Evolutionary conservation across 1,140 invertebrate species (phyloP), one percentile per base, ranked within the genome.

Genomic region (Brachionus asplanchnoidis): DNA sequence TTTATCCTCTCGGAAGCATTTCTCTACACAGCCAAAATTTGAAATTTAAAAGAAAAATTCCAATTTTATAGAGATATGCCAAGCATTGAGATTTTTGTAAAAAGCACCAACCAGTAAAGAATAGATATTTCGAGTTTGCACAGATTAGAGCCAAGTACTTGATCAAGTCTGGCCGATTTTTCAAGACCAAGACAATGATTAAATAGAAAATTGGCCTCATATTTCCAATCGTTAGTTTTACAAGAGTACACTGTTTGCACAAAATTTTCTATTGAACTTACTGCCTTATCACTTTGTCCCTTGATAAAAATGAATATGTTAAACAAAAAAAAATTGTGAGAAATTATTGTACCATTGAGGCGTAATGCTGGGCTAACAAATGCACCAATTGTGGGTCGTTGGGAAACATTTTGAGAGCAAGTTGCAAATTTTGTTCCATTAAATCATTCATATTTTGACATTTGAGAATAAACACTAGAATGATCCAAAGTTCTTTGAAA

Each of bases 401-500:
- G 26, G 53, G n/a, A 46, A 82, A 82, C 79, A 82, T 65, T 7
- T 82, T n/a, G 40, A 82, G 79, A 28, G 32, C 12, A 1, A 60
- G 77, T 23, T 5, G n/a, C 6, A 82, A 36, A 23, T 44, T 42
- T 82, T 60, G 20, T 14, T 65, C 79, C 5, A 46, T 44, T n/a
- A 65, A 11, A 23, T 65, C 14, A 60, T 42, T 65, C 23, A 40
- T 32, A 6, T 66, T 60, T 60, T 82, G 79, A 82, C 79, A 65
- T 36, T 65, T 60, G 32, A 44, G 79, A 17, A 65, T 82, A 14
- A 40, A 26, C 11, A 82, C 36, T 11, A 65, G 14, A 36, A 65
- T 42, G 36, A 82, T 60, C 79, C 79, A 82, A 1, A 82, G 40
- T 44, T 82, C 79, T 68, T 65, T 65, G 50, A 82, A 36, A 40